Conservation (phyloP, 2,888 invertebrate species). For the Trichopoda pennipes region DNA sequence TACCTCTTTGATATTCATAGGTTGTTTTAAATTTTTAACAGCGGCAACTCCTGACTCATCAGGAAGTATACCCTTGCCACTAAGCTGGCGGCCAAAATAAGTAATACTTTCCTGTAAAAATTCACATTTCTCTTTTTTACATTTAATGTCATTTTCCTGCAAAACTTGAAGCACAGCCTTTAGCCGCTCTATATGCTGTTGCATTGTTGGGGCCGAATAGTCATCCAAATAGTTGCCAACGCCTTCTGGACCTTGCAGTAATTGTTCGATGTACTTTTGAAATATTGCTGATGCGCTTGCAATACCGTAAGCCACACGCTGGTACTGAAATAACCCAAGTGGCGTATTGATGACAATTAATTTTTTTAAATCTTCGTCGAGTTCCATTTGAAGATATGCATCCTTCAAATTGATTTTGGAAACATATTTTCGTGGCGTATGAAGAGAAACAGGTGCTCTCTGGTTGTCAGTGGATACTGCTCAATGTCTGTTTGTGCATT, state of each 20-base stretch:
- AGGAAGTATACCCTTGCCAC: conserved; percentile 33
- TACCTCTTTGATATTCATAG: too few species aligned
- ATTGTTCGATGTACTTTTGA: conserved; percentile 65
- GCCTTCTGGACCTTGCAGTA: conserved; percentile 52
- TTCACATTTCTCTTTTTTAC: conserved; percentile 41
- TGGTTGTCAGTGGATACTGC: too few species aligned
- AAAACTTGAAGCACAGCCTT: conserved; percentile 46
- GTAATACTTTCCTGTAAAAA: conserved; percentile 47
- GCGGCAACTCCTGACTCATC: too few species aligned
- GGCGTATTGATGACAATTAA: conserved; percentile 56
- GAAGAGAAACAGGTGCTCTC: conserved; percentile 39
- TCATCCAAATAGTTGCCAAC: conserved; percentile 64
- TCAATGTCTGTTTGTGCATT: conserved; percentile 71
- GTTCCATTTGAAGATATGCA: conserved; percentile 51
- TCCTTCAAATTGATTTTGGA: conserved; percentile 49
- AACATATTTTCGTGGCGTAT: conserved; percentile 46
- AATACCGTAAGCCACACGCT: too few species aligned
- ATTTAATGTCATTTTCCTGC: conserved; percentile 59
- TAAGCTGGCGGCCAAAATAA: conserved; percentile 52
- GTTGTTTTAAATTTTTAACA: too few species aligned
- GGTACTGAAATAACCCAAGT: conserved; percentile 68
- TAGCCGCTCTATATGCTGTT: conserved; percentile 47
- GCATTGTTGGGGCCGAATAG: conserved; percentile 40
- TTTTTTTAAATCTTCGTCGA: conserved; percentile 37
- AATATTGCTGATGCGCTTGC: conserved; percentile 64